Conservation (phyloP, 2,797 vertebrate genomes). For the Fistularia commersonii region DNA sequence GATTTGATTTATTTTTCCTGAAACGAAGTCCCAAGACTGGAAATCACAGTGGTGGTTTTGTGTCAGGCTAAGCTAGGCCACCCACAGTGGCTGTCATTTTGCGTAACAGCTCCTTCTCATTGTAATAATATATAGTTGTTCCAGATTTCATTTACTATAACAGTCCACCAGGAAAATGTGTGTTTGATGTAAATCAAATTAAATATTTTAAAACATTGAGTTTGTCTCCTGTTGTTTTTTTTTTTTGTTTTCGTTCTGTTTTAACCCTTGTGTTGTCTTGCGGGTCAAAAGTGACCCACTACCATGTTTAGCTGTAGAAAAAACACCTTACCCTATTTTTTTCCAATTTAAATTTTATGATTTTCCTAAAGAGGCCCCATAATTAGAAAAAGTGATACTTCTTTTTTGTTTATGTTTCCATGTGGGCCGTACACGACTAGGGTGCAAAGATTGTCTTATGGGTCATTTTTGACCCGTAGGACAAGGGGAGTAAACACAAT, state of each 20-base stretch:
- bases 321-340: too few species aligned
- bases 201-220: conserved; percentile 54
- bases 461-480: too few species aligned
- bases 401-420: too few species aligned
- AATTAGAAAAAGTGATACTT: too few species aligned
- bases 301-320: too few species aligned
- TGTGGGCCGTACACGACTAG: too few species aligned
- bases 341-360: too few species aligned
- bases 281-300: too few species aligned
- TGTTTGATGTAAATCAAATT: conserved; percentile 49
- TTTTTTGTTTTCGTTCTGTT: background rate
- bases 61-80: conserved; percentile 38
- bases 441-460: too few species aligned
- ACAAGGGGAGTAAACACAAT: too few species aligned
- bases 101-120: conserved; percentile 40
- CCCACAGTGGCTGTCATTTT: conserved; percentile 18
- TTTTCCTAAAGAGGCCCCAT: too few species aligned
- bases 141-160: conserved; percentile 14
- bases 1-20: background rate
- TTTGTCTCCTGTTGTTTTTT: conserved; percentile 29
- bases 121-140: conserved; percentile 48
- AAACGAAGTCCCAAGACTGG: conserved; percentile 18
- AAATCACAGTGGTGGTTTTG: conserved; percentile 7
- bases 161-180: background rate
- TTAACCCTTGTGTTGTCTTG: too few species aligned